Percentiles rank a stretch among this genome's conserved stretches.
phyloP scores from a whole-genome alignment of 2,113 vertebrate genomes.

The Hypocryptadius cinnamomeus region DNA sequence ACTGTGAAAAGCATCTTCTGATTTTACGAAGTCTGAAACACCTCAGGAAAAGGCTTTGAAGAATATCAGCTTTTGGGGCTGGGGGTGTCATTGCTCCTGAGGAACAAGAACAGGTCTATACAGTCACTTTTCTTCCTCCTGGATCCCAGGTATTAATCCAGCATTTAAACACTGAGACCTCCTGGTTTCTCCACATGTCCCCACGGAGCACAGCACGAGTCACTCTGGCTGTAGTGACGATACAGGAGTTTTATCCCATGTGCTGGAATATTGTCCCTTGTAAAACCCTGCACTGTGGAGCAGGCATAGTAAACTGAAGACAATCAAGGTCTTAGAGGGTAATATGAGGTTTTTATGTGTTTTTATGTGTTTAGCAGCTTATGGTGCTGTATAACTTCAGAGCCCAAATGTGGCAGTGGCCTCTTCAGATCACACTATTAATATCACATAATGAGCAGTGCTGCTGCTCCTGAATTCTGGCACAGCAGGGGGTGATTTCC shows the following conservation, averaged over 20 bases:
- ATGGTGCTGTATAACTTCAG: background rate
- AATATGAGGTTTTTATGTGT: background rate
- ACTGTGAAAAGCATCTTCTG: background rate
- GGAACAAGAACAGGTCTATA: background rate
- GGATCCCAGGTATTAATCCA: background rate
- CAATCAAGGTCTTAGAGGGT: background rate
- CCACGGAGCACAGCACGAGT: accelerated
- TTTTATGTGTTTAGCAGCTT: conserved; percentile 7
- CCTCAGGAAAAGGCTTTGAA: background rate
- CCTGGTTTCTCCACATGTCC: background rate
- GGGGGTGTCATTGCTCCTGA: background rate
- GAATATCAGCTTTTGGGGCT: background rate
- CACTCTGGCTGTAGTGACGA: background rate
- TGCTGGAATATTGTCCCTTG: background rate
- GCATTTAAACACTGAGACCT: background rate
- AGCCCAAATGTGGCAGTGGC: background rate
- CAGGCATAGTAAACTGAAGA: conserved; percentile 9
- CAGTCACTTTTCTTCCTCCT: background rate
- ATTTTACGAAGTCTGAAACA: background rate
- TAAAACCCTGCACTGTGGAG: background rate
- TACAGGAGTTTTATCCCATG: background rate
- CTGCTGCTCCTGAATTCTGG: background rate
- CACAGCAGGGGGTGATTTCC: background rate
- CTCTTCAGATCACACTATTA: background rate
- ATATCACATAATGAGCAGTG: background rate